These are phyloP conservation scores for Leptinotarsa texana DNA, from an alignment of 1,140 invertebrate genomes.

Conservation along the genomic window DNA sequence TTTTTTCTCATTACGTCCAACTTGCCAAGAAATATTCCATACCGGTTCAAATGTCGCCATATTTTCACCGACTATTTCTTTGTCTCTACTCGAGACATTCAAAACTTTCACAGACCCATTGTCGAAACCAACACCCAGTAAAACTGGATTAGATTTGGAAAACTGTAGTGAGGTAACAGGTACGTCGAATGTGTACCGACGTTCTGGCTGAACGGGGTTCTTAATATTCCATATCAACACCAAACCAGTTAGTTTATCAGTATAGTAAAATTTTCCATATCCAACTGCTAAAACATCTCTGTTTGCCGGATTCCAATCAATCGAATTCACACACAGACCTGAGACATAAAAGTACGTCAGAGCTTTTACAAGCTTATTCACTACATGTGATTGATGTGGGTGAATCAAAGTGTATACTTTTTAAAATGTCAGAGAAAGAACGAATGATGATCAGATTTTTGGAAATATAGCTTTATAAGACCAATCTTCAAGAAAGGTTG, in stretches of 20 bases:
- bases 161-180: conserved; percentile 76
- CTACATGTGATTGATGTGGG: too few species aligned
- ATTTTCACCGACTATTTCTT: conserved; percentile 57
- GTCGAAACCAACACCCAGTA: conserved; percentile 78
- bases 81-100: conserved; percentile 64
- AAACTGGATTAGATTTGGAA: conserved; percentile 68
- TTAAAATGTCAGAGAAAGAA: too few species aligned
- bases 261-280: conserved; percentile 67
- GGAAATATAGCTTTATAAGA: too few species aligned
- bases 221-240: conserved; percentile 83
- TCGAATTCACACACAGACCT: conserved; percentile 58
- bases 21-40: conserved; percentile 65
- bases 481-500: too few species aligned
- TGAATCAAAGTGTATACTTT: too few species aligned
- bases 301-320: conserved; percentile 69
- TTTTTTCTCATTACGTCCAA: conserved; percentile 55
- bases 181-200: conserved; percentile 67
- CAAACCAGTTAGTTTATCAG: conserved; percentile 62
- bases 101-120: conserved; percentile 77
- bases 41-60: conserved; percentile 66
- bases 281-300: conserved; percentile 69
- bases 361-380: too few species aligned
- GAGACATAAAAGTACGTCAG: conserved; percentile 12
- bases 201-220: conserved; percentile 82
- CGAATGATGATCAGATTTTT: too few species aligned